These are phyloP conservation scores for Trachythela sp. DNA, from an alignment of 64 coral and sea anemone genomes.

Conservation along the genomic window DNA sequence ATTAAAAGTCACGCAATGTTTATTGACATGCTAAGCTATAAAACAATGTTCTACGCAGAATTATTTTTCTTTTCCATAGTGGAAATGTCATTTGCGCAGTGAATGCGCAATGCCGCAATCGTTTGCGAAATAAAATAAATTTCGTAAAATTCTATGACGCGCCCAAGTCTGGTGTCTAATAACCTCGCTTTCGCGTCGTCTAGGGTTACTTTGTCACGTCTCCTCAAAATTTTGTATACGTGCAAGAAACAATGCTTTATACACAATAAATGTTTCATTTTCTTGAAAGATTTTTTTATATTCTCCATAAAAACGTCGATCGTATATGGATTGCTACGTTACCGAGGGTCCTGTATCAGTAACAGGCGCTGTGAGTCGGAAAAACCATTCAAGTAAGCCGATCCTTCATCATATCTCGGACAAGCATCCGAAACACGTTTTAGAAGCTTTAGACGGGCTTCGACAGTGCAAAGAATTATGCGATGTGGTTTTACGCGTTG, in stretches of 20 bases:
- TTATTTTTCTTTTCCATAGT: too few species aligned
- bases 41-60: too few species aligned
- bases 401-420: slow-evolving; percentile 88
- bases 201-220: background rate
- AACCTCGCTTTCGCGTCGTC: background rate
- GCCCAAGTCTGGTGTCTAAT: background rate
- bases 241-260: background rate
- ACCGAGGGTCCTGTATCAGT: background rate
- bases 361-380: background rate
- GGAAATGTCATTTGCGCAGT: too few species aligned
- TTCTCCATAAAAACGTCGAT: background rate
- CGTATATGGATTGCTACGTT: slow-evolving; percentile 34
- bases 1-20: background rate
- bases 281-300: background rate
- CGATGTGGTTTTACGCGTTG: slow-evolving; percentile 93
- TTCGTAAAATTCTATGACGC: too few species aligned
- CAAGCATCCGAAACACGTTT: slow-evolving; percentile 86
- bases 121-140: too few species aligned
- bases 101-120: too few species aligned
- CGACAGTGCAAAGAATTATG: slow-evolving; percentile 73
- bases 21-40: too few species aligned
- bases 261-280: background rate
- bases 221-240: background rate
- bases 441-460: slow-evolving; percentile 79
- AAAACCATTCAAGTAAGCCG: slow-evolving; percentile 65